Percentiles rank a stretch among this genome's conserved stretches.
Conservation (phyloP, 2,113 vertebrate species). For the Paradoxurus hermaphroditus region DNA sequence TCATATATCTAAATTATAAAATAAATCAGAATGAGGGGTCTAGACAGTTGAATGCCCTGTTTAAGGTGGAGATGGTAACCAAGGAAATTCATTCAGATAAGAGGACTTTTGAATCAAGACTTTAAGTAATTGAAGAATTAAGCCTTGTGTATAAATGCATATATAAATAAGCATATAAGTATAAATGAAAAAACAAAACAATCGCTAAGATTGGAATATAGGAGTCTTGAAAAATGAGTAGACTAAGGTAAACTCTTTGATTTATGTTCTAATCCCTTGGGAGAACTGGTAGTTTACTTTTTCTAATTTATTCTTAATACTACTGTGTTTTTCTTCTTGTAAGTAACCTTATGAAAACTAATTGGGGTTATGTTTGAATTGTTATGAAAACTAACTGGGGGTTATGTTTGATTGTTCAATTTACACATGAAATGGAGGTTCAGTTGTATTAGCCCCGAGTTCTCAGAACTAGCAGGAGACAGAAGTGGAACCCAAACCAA, state of each 20-base stretch:
- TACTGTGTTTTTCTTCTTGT: background rate
- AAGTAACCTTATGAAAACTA: background rate
- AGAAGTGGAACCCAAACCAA: background rate
- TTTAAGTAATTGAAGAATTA: background rate
- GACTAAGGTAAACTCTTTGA: background rate
- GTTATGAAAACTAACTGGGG: background rate
- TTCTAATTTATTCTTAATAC: background rate
- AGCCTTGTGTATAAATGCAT: background rate
- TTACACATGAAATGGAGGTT: background rate
- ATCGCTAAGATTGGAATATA: background rate
- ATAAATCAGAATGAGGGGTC: background rate
- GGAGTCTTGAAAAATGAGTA: background rate
- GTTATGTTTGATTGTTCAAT: background rate
- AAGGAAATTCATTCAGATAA: background rate
- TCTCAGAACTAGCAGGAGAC: background rate
- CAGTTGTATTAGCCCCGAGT: background rate
- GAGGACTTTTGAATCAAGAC: background rate
- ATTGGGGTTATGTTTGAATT: background rate
- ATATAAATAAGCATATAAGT: background rate
- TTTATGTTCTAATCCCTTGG: background rate
- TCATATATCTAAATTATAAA: background rate
- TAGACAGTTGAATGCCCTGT: background rate
- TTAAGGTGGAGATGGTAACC: background rate
- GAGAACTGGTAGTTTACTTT: background rate
- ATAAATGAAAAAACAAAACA: background rate